Evolutionary conservation across 2,113 vertebrate species (phyloP).

Genomic region (Sinocyclocheilus rhinocerous): DNA sequence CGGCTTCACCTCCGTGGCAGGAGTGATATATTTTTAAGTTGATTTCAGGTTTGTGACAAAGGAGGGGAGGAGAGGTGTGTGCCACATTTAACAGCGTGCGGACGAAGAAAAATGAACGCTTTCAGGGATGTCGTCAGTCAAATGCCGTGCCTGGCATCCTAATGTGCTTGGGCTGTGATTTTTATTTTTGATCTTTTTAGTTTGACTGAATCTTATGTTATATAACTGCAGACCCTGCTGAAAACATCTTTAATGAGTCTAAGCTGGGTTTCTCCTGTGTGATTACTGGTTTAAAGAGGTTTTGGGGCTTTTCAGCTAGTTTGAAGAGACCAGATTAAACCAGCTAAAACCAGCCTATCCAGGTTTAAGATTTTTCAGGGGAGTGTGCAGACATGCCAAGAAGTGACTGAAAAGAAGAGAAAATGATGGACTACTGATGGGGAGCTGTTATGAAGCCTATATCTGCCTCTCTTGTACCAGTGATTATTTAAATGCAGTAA

Average conservation of each 20-base stretch:
- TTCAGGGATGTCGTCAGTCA: constrained; percentile 27
- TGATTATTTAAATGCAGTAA: constrained; percentile 54
- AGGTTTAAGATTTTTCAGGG: not conserved
- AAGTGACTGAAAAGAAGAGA: not conserved
- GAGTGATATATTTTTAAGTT: constrained; percentile 34
- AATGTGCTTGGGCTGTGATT: constrained; percentile 13
- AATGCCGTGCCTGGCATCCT: constrained; percentile 3
- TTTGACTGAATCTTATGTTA: not conserved
- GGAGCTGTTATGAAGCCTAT: constrained; percentile 1
- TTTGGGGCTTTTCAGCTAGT: not conserved
- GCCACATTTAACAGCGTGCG: constrained; percentile 2
- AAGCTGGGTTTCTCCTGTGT: not conserved
- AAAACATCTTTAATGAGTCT: not conserved
- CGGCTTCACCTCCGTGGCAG: not conserved
- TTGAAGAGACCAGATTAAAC: not conserved
- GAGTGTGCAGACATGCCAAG: not conserved
- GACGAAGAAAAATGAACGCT: constrained; percentile 18
- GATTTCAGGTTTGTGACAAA: constrained; percentile 16
- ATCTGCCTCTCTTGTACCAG: constrained; percentile 38
- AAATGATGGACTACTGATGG: constrained; percentile 5
- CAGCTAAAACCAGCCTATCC: not conserved
- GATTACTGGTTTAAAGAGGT: not conserved
- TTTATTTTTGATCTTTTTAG: not conserved
- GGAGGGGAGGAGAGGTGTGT: constrained; percentile 24
- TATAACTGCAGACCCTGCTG: not conserved